Base-by-base conservation (phyloP, 2,797 vertebrate species). In the Xiphorhynchus erythropygius region DNA sequence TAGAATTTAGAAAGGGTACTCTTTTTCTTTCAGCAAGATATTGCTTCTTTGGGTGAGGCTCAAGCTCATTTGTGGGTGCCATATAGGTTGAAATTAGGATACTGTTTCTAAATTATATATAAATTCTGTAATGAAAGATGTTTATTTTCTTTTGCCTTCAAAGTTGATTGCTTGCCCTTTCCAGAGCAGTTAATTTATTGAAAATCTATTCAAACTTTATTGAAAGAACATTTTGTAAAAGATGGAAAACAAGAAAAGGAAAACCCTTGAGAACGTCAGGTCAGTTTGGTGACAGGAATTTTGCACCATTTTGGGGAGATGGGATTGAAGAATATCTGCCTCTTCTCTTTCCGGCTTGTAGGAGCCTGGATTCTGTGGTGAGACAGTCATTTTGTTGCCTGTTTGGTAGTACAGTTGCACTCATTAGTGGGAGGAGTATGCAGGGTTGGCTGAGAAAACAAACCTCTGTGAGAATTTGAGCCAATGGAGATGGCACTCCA, bases 81-180 rank as follows among this genome's bases (percentile, higher is more conserved):
- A 74, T 89, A 33, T 67, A 91, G 42, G 27, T 95, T 93, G 91
- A 97, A 96, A 96, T 97, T 95, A 95, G 96, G 88, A 83, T 74
- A 92, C 74, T 94, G 69, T 95, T 94, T 96, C 97, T 96, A 75
- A 97, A 91, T 94, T 27, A 82, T 93, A 87, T 55, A 79, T 94
- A 90, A 91, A 94, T 96, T 94, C 90, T 93, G 32, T 94, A 92
- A 89, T 91, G 88, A 96, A 93, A 95, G 91, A 67, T 74, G 28
- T 25, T 89, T 86, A 17, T 93, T 96, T 95, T 93, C 37, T 78
- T 57, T 75, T 56, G 82, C 84, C 69, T 96, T 97, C 90, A 46
- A 59, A 88, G 75, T 10, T 56, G 56, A 42, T 82, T 79, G 22
- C 73, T 96, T 94, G 37, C 44, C 11, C 41, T 90, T 95, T 56